Evolutionary conservation across 2,888 invertebrate genomes (phyloP).

Genomic region (Heliconius erato): DNA sequence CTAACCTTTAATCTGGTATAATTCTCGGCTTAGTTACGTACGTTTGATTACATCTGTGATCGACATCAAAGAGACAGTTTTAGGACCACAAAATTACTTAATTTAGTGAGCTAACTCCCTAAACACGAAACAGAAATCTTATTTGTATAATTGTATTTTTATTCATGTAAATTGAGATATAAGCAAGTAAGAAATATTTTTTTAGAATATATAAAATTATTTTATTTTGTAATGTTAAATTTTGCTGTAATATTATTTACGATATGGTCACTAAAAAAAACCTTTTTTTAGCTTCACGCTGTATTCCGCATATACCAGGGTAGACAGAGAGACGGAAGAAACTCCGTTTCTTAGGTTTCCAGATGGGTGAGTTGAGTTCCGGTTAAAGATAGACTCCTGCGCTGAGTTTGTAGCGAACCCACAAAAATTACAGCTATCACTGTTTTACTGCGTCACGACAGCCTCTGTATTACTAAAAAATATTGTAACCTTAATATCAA

Average conservation of each 20-base stretch:
- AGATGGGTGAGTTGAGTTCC: too few species aligned
- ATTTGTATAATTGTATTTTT: conserved; percentile 12
- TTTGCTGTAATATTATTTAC: too few species aligned
- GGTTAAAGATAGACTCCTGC: too few species aligned
- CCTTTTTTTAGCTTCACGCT: neutral
- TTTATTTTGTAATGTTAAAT: too few species aligned
- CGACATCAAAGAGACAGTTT: conserved; percentile 59
- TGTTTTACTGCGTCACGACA: too few species aligned
- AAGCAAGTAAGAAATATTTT: too few species aligned
- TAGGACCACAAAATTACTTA: conserved; percentile 48
- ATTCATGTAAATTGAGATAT: neutral
- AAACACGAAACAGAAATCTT: conserved; percentile 10
- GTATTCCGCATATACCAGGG: neutral
- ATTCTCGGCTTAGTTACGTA: conserved; percentile 29
- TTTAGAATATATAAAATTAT: too few species aligned
- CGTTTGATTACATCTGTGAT: conserved; percentile 51
- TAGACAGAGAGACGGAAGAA: neutral
- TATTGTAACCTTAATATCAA: neutral
- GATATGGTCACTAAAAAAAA: too few species aligned
- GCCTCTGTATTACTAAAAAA: neutral
- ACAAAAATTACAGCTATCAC: too few species aligned
- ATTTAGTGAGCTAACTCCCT: conserved; percentile 30
- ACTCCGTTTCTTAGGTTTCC: neutral
- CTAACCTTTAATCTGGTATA: conserved; percentile 16
- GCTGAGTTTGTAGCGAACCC: too few species aligned